Percentiles rank a stretch among this genome's conserved stretches.
Conservation (phyloP, 2,113 vertebrate species). For the Chaetodon auriga region DNA sequence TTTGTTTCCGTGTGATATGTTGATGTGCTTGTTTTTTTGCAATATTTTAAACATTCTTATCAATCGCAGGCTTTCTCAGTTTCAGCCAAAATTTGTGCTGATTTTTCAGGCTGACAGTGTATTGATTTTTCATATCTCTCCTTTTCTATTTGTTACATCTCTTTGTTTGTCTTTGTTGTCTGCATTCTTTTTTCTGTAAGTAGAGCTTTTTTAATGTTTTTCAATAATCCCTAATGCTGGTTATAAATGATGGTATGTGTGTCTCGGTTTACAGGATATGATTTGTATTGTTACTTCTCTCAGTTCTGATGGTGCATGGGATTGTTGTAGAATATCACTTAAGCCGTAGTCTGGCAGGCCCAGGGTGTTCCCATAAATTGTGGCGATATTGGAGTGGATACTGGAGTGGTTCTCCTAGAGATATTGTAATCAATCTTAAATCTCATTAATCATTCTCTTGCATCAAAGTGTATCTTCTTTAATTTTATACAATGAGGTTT, state of each 20-base stretch:
- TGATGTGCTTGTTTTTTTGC: background rate
- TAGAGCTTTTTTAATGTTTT: background rate
- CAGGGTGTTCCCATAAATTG: slow-evolving; percentile 51
- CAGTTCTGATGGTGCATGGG: slow-evolving; percentile 27
- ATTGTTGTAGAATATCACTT: slow-evolving; percentile 57
- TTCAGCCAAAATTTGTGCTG: background rate
- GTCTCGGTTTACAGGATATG: slow-evolving; percentile 2
- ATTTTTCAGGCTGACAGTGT: slow-evolving; percentile 11
- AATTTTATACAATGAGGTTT: background rate
- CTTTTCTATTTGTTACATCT: slow-evolving; percentile 2
- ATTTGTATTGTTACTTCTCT: slow-evolving; percentile 14
- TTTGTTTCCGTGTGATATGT: background rate
- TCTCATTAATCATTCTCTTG: slow-evolving; percentile 27
- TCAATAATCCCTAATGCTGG: slow-evolving; percentile 11
- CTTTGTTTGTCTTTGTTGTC: background rate
- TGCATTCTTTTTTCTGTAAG: background rate
- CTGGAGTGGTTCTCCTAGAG: slow-evolving; percentile 22
- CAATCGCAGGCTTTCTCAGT: background rate
- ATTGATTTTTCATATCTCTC: slow-evolving; percentile 18
- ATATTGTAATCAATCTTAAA: slow-evolving; percentile 41
- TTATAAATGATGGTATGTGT: slow-evolving; percentile 8
- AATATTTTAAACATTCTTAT: slow-evolving; percentile 1
- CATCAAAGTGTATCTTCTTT: slow-evolving; percentile 25
- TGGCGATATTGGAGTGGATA: slow-evolving; percentile 16
- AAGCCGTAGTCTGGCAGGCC: slow-evolving; percentile 47